Evolutionary conservation across 2,888 invertebrate species (phyloP).

Genomic region (Drosophila meridionalis): DNA sequence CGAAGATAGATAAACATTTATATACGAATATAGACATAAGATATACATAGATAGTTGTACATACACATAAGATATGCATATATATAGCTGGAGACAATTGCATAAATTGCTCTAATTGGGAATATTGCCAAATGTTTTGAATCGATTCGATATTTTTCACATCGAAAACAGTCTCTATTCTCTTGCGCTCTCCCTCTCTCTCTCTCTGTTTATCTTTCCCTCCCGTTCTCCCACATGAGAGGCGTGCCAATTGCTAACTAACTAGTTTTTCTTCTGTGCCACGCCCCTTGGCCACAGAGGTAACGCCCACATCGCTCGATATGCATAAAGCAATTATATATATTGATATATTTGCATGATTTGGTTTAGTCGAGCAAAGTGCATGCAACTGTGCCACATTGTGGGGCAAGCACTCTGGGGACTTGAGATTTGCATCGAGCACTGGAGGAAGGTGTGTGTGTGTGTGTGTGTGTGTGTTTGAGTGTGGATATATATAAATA

Average conservation of each 20-base stretch:
- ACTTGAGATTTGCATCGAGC: background rate
- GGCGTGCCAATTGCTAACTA: conserved; percentile 42
- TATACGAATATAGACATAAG: background rate
- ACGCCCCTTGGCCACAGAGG: conserved; percentile 19
- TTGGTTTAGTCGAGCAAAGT: conserved; percentile 36
- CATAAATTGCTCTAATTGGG: conserved; percentile 42
- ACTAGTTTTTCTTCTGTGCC: conserved; percentile 18
- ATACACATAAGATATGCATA: background rate
- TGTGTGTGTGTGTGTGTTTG: background rate
- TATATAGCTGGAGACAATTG: conserved; percentile 44
- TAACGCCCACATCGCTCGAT: conserved; percentile 36
- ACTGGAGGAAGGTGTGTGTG: background rate
- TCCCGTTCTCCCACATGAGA: background rate
- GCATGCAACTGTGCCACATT: conserved; percentile 20
- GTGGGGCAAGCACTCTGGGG: conserved; percentile 14
- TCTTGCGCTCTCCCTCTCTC: background rate
- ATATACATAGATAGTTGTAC: background rate
- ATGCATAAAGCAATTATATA: conserved; percentile 49
- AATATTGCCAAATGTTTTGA: conserved; percentile 46
- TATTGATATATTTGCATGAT: conserved; percentile 22
- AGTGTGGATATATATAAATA: too few relatives aligned
- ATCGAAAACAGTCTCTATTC: background rate
- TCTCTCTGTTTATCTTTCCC: background rate
- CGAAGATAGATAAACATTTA: background rate
- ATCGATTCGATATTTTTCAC: conserved; percentile 13